Conservation (phyloP, 2,888 invertebrate species). For the Chymomyza amoena region DNA sequence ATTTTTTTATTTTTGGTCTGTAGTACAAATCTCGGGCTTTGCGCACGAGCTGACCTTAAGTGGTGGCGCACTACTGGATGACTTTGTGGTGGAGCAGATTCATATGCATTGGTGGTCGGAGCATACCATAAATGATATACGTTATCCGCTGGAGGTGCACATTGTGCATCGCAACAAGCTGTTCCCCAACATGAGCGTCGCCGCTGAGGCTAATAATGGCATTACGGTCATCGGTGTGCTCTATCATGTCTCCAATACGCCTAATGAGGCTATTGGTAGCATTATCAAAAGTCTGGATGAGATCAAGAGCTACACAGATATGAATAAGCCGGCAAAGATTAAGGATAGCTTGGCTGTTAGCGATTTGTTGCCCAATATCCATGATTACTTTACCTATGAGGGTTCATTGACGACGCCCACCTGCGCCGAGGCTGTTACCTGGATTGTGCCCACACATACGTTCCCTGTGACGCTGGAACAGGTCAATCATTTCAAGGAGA, state of each 20-base stretch:
- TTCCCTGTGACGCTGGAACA: slow-evolving; percentile 80
- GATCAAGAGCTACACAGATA: slow-evolving; percentile 60
- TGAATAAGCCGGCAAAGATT: slow-evolving; percentile 60
- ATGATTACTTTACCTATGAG: slow-evolving; percentile 83
- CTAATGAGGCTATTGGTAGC: slow-evolving; percentile 70
- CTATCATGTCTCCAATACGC: slow-evolving; percentile 80
- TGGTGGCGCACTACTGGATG: slow-evolving; percentile 80
- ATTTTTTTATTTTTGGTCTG: neutral
- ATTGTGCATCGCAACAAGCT: slow-evolving; percentile 82
- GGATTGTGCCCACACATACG: slow-evolving; percentile 83
- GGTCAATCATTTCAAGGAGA: slow-evolving; percentile 78
- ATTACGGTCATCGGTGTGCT: slow-evolving; percentile 84
- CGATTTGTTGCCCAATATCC: slow-evolving; percentile 81
- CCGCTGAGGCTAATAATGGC: slow-evolving; percentile 80
- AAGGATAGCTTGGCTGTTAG: slow-evolving; percentile 62
- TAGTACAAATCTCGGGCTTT: slow-evolving; percentile 73
- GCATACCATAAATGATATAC: slow-evolving; percentile 85
- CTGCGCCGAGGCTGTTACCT: slow-evolving; percentile 86
- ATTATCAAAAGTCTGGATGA: slow-evolving; percentile 66
- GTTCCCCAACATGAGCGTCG: slow-evolving; percentile 80
- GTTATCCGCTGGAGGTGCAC: slow-evolving; percentile 83
- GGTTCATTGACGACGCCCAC: slow-evolving; percentile 88
- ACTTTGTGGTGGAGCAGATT: slow-evolving; percentile 85
- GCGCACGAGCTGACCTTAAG: slow-evolving; percentile 68
- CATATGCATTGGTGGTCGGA: slow-evolving; percentile 94